These are phyloP conservation scores for Microtus ochrogaster DNA, from an alignment of 2,113 vertebrate genomes.

Conservation along the genomic window DNA sequence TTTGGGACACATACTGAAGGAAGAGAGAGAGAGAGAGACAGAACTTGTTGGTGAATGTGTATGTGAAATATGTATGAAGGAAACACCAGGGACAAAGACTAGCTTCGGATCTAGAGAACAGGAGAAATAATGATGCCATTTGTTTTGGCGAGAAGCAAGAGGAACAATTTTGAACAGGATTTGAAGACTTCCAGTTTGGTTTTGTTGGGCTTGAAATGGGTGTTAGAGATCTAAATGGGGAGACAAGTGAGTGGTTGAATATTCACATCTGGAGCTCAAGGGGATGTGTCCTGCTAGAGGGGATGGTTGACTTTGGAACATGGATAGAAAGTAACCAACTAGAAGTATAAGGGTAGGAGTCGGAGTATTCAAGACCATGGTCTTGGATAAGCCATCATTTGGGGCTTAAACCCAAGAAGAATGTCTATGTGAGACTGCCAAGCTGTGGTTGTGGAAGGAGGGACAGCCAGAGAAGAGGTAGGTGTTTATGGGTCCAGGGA, in stretches of 20 bases:
- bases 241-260: not conserved
- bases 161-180: not conserved
- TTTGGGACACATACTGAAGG: not conserved
- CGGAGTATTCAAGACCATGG: not conserved
- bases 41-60: not conserved
- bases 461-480: not conserved
- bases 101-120: not conserved
- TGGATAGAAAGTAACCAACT: not conserved
- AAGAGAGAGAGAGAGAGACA: not conserved
- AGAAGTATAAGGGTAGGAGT: not conserved
- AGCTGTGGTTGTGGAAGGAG: not conserved
- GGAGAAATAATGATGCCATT: not conserved
- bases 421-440: not conserved
- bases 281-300: not conserved
- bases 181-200: not conserved
- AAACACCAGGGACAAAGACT: not conserved
- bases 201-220: conserved; percentile 15
- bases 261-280: not conserved
- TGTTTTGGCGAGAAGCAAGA: not conserved
- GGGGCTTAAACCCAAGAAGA: not conserved
- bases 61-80: not conserved
- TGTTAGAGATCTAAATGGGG: conserved; percentile 2
- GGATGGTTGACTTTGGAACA: not conserved
- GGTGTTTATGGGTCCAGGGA: not conserved
- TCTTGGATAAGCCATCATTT: not conserved